Evolutionary conservation across 2,797 vertebrate genomes (phyloP), one percentile per base, ranked within the genome.

Genomic region (Bovichtus diacanthus): DNA sequence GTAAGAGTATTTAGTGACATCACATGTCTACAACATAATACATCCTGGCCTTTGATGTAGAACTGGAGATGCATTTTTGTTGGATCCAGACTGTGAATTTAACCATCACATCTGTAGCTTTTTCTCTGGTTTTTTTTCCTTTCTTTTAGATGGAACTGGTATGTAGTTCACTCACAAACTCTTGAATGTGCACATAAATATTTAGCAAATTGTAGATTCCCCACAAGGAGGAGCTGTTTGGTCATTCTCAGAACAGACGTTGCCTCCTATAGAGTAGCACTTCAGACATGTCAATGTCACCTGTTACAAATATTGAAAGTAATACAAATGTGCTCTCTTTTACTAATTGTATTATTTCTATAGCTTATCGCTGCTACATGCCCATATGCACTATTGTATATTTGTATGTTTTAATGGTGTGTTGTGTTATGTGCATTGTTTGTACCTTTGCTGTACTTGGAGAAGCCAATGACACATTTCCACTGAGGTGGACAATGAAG

Each of bases 1-100:
- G 18, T 23, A 83, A 80, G 86, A 31, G 80, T 79, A 18, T 61
- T 60, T 1, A 47, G 53, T 25, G 15, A 55, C 29, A 43, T 70
- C 16, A 51, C 44, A 60, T 55, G 53, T 8, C 5, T 51, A 21
- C 36, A 44, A 50, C 34, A 54, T 43, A 13, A 47, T 39, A 12
- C 9, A 60, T 47, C 12, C 56, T 23, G 27, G 64, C 13, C 51
- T 15, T 13, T 34, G 31, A 34, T 34, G 8, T 34, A 7, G n/a
- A n/a, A 34, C 1, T 10, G 2, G 27, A 21, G 41, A 41, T 44
- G 50, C 44, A 3, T 65, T 49, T 54, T 49, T 58, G 51, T 70
- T 25, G 27, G 47, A 61, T 44, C 2, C n/a, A n/a, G 15, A 71
- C 51, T 51, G 9, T 61, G n/a, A 69, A 62, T 63, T 58, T 16